Conservation (phyloP, 1,140 invertebrate genomes). For the Zaprionus vittiger region DNA sequence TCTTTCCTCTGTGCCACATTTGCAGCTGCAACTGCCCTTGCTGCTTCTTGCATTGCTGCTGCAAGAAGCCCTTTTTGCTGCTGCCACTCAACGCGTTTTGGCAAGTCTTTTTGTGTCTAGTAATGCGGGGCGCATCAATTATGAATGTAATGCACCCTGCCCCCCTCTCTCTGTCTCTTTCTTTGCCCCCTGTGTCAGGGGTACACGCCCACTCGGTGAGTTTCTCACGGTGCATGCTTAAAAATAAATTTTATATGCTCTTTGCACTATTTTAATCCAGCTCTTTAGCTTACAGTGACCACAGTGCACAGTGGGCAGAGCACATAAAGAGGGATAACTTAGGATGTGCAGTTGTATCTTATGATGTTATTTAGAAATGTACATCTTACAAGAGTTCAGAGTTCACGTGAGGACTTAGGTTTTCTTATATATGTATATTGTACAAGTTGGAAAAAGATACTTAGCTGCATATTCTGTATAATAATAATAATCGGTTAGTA, state of each 20-base stretch:
- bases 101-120: conserved; percentile 60
- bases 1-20: conserved; percentile 42
- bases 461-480: too few species aligned
- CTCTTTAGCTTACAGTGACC: conserved; percentile 5
- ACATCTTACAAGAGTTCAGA: neutral
- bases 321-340: neutral
- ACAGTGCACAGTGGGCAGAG: conserved; percentile 2
- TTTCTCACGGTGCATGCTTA: conserved; percentile 72
- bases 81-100: conserved; percentile 49
- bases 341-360: neutral
- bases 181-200: neutral
- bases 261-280: conserved; percentile 41
- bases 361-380: neutral
- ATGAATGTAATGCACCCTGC: conserved; percentile 45
- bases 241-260: conserved; percentile 76
- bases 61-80: conserved; percentile 42
- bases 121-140: conserved; percentile 75
- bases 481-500: too few species aligned
- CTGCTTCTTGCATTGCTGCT: too few species aligned
- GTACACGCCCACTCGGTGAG: conserved; percentile 62
- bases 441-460: too few species aligned
- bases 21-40: conserved; percentile 16
- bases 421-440: too few species aligned
- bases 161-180: neutral
- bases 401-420: too few species aligned